A percentile compares a stretch with the other conserved stretches of the same genome.
phyloP scores from a whole-genome alignment of 1,140 invertebrate genomes.

The Saccostrea glomerata region DNA sequence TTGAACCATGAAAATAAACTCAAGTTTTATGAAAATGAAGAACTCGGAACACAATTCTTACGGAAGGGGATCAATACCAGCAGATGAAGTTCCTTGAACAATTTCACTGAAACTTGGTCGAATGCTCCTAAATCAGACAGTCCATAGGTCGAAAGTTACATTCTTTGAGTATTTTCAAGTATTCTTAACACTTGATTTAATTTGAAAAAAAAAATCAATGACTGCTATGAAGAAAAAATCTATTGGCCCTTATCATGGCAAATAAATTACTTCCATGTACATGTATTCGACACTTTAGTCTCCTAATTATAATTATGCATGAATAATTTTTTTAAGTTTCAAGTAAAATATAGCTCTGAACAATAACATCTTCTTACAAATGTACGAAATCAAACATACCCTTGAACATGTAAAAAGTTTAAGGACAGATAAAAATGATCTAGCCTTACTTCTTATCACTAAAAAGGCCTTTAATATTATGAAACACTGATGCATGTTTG shows the following conservation, averaged over 20 bases:
- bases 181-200: no score
- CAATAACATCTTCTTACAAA: no score
- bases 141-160: not conserved
- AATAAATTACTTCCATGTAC: not conserved
- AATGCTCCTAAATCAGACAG: not conserved
- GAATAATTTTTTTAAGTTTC: no score
- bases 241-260: not conserved
- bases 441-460: not conserved
- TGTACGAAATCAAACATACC: no score
- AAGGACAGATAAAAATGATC: not conserved
- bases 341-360: no score
- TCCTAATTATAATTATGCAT: no score
- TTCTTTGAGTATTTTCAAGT: not conserved
- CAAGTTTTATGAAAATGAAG: not conserved
- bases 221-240: no score
- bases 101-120: not conserved
- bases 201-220: no score
- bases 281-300: not conserved
- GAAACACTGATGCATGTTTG: not conserved
- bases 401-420: not conserved
- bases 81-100: not conserved
- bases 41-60: not conserved
- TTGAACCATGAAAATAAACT: not conserved
- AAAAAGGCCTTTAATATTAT: not conserved
- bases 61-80: not conserved